These are phyloP conservation scores for Trachurus trachurus DNA, from an alignment of 2,797 vertebrate genomes.

Conservation along the genomic window DNA sequence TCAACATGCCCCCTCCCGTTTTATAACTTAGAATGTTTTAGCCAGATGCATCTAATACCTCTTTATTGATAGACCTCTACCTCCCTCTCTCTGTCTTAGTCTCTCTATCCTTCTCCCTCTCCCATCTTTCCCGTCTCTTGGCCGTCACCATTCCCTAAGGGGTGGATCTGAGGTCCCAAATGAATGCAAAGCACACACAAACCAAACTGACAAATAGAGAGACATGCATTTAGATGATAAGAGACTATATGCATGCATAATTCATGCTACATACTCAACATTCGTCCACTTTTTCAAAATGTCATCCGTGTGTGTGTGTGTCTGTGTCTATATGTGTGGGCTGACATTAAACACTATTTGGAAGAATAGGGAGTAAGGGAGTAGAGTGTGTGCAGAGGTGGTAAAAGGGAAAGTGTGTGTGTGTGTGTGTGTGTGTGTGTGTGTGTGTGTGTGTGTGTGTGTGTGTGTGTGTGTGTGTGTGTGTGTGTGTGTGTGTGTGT, in stretches of 20 bases:
- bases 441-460: background rate
- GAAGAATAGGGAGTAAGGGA: background rate
- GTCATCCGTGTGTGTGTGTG: slow-evolving; percentile 35
- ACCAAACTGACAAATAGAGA: slow-evolving; percentile 68
- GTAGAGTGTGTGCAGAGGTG: slow-evolving; percentile 5
- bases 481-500: too few relatives aligned
- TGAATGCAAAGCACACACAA: slow-evolving; percentile 62
- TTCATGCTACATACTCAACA: slow-evolving; percentile 53
- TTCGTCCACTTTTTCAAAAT: slow-evolving; percentile 43
- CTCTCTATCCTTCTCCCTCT: background rate
- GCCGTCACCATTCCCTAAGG: slow-evolving; percentile 48
- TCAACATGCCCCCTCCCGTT: slow-evolving; percentile 54
- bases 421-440: background rate
- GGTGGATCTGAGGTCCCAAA: slow-evolving; percentile 51
- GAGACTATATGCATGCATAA: slow-evolving; percentile 64
- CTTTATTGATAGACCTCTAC: slow-evolving; percentile 11
- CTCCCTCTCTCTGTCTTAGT: background rate
- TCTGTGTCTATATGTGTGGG: background rate
- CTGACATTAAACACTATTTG: slow-evolving; percentile 37
- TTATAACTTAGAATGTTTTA: slow-evolving; percentile 66
- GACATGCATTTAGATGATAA: slow-evolving; percentile 69
- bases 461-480: too few relatives aligned
- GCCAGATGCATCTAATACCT: slow-evolving; percentile 44
- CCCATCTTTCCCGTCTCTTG: slow-evolving; percentile 11
- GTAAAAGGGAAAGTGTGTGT: slow-evolving; percentile 2